Base-by-base conservation (phyloP, 2,797 vertebrate species). In the Allobates femoralis region DNA sequence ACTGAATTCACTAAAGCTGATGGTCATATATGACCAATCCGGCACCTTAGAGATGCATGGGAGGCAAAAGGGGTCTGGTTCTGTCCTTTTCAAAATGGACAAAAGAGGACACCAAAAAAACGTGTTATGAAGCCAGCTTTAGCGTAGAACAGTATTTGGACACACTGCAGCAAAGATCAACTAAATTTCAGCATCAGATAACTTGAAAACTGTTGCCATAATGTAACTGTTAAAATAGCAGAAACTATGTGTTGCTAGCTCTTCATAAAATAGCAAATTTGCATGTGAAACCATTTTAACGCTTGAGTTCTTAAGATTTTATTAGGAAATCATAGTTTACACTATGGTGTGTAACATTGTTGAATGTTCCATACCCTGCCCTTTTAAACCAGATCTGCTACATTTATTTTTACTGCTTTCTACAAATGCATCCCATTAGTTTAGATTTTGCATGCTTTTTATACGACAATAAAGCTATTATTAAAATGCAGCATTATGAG, bases 401-500 rank as follows among this genome's bases (percentile, higher is more conserved):
- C 69, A 74, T 74, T 74, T 74, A 74, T 55, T 34, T 78, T 56
- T 78, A 55, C 28, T 56, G 53, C 53, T 30, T 60, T n/a, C 32
- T 34, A 37, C 21, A 60, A 79, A 60, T 60, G 77, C 34, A 60
- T 79, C 55, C 55, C 21, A 60, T 79, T 79, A 79, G 32, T 41
- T 79, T 10, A 62, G 55, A 41, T 60, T 62, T 79, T 6, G 26
- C 32, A 41, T 60, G 77, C 15, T 41, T 79, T 79, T 79, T 26
- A 60, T 79, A 56, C 55, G 77, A 79, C 55, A 18, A 78, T 60
- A 60, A 79, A 79, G 56, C 55, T 79, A 60, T 60, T 62, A 79
- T 79, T 60, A 26, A 60, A 60, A 60, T 41, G 55, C 55, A 62
- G 56, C 19, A 34, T 79, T 79, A 79, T 60, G 37, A 41, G 30